Evolutionary conservation across 2,888 invertebrate genomes (phyloP), one percentile per base, ranked within the genome.

Genomic region (Microplitis deprimator): DNA sequence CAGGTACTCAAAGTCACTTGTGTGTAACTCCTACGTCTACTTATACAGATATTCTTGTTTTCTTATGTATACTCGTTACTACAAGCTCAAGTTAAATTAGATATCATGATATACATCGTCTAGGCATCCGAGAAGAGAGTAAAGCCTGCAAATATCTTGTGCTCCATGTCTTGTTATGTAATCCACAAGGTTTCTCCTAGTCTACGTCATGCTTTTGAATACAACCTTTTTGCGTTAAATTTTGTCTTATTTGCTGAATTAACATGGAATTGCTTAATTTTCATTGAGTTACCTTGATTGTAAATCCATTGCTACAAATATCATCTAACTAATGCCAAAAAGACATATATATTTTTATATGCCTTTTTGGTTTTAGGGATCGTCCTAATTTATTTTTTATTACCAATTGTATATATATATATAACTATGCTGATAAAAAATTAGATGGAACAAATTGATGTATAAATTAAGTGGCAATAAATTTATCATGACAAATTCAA

Each of bases 71-170:
- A 16, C 16, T 50, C 8, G 59, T 59, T 8, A 17, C 10, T 7
- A 10, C 20, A 59, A 59, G 13, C 38, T 50, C 29, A 70, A 13
- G 38, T 60, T 29, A 59, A 60, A 70, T 70, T 70, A 70, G 6
- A 60, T 59, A 6, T 5, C 7, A 6, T 5, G n/a, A 70, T 60
- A 70, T 59, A 29, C 39, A 29, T 20, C 10, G 70, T 70, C 59
- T 29, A 29, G 5, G 50, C 17, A 20, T 8, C 29, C 20, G 17
- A 60, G 10, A 60, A 10, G 20, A 17, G 20, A n/a, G 39, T 39
- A n/a, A 50, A 50, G 13, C 8, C 6, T 20, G 17, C 70, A 70
- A 60, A 20, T 70, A 70, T 70, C 6, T 29, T 6, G n/a, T 8
- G n/a, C 20, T 50, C 29, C 8, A 6, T 60, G 20, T 59, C 41